Evolutionary conservation across 2,888 invertebrate species (phyloP), one percentile per base, ranked within the genome.

Genomic region (Osedax fenrisi): DNA sequence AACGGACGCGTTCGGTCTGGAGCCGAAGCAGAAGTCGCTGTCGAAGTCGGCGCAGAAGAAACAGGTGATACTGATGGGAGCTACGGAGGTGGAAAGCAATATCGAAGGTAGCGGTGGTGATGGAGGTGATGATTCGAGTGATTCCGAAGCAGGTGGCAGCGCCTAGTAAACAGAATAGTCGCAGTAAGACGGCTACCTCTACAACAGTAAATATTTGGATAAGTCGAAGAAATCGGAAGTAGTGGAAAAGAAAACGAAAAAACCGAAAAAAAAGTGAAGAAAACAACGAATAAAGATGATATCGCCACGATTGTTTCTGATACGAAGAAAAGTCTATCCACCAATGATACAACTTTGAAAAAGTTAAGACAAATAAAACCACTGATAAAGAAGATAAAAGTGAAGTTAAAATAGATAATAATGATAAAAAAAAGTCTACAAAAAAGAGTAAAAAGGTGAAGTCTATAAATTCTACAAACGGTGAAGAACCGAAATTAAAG

Each of bases 1-100:
- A n/a, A 21, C 56, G 22, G 41, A 73, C 25, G 26, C 70, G 22
- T 77, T 77, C 70, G 75, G 27, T 5, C 5, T 23, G 23, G 69
- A 68, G 41, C 22, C 24, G 22, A 17, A 23, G 59, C 17, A 26
- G 27, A 56, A 70, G 26, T 10, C 68, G 27, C 5, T 26, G 61
- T n/a, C 21, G 71, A 64, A 26, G 23, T 17, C 21, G 25, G 25
- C 25, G 27, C 22, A 41, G 62, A 25, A 61, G 75, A 75, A n/a
- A 69, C 56, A 27, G 68, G 68, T 59, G 56, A 56, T 24, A 25
- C 23, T 21, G 67, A 21, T 64, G 13, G 17, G 21, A 27, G 26
- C 27, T 73, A 56, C 64, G 56, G 59, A 23, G 64, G 13, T 13
- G 22, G 22, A 2, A n/a, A 56, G 41, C 24, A 25, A 73, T 13